Percentiles rank a stretch among this genome's conserved stretches.
These are phyloP conservation scores for Parauchenoglanis punctatus DNA, from an alignment of 2,797 vertebrate genomes.

Conservation along the genomic window DNA sequence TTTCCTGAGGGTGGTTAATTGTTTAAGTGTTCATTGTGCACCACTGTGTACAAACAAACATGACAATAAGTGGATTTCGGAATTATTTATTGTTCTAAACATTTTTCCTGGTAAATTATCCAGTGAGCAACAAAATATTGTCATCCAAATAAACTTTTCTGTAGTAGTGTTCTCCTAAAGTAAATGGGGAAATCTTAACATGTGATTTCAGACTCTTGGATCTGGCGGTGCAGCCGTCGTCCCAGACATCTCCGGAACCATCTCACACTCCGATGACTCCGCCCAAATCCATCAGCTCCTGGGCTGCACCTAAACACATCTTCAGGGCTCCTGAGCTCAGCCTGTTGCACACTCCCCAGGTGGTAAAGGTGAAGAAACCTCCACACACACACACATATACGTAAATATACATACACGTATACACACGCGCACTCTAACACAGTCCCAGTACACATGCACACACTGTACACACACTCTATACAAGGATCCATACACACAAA, in stretches of 20 bases:
- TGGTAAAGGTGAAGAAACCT: constrained; percentile 82
- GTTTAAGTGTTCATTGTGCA: background rate
- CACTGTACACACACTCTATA: background rate
- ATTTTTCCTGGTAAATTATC: too few relatives aligned
- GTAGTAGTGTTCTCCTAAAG: background rate
- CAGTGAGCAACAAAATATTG: too few relatives aligned
- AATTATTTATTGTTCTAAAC: background rate
- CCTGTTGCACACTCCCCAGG: constrained; percentile 85
- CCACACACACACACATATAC: background rate
- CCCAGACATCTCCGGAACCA: constrained; percentile 62
- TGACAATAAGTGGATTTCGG: background rate
- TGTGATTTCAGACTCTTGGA: constrained; percentile 78
- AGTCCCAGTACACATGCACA: background rate
- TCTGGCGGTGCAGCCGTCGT: constrained; percentile 80
- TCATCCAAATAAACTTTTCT: too few relatives aligned
- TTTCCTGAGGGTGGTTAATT: background rate
- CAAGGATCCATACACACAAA: background rate
- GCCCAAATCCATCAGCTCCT: constrained; percentile 65
- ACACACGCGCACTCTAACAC: background rate
- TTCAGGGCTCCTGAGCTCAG: constrained; percentile 79
- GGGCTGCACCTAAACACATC: constrained; percentile 69
- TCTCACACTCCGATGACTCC: constrained; percentile 67
- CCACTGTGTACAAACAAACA: background rate
- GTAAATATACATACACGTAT: background rate
- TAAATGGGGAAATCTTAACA: background rate